Conservation (phyloP, 2,113 vertebrate genomes). For the Hippocampus barbouri region DNA sequence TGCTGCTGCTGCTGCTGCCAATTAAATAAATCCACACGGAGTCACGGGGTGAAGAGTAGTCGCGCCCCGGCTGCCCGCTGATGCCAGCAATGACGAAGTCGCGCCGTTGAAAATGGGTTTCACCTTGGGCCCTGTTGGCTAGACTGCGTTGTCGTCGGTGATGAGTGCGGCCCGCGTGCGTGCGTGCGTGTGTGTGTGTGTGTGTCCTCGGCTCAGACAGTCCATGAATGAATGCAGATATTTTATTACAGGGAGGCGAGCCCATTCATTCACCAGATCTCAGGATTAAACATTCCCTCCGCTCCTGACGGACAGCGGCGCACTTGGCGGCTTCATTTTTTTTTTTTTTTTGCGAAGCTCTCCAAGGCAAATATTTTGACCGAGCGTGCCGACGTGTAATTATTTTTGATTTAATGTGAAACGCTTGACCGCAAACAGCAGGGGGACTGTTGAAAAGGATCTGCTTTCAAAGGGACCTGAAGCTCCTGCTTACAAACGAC, state of each 20-base stretch:
- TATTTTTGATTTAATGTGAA: not conserved
- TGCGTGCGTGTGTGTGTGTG: constrained; percentile 17
- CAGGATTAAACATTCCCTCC: not conserved
- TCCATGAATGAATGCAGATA: constrained; percentile 1
- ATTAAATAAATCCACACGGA: constrained; percentile 29
- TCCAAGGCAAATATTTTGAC: not conserved
- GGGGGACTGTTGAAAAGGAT: not conserved
- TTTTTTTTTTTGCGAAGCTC: not conserved
- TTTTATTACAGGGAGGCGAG: not conserved
- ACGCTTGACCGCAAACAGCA: not conserved
- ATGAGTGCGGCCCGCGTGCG: not conserved
- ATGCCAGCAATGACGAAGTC: constrained; percentile 40
- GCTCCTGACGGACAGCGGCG: not conserved
- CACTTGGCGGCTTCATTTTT: constrained; percentile 5
- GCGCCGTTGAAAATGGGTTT: constrained; percentile 38
- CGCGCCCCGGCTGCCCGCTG: constrained; percentile 29
- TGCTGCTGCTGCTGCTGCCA: not conserved
- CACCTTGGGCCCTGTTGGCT: constrained; percentile 44
- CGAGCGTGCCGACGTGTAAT: not conserved
- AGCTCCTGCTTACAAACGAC: constrained; percentile 8
- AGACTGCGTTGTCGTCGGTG: constrained; percentile 4
- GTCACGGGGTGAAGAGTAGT: constrained; percentile 29
- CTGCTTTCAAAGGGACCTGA: not conserved
- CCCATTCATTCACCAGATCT: not conserved
- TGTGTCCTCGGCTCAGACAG: not conserved